Conservation (phyloP, 53 echinoderm and acorn worm genomes). For the Paracentrotus lividus region DNA sequence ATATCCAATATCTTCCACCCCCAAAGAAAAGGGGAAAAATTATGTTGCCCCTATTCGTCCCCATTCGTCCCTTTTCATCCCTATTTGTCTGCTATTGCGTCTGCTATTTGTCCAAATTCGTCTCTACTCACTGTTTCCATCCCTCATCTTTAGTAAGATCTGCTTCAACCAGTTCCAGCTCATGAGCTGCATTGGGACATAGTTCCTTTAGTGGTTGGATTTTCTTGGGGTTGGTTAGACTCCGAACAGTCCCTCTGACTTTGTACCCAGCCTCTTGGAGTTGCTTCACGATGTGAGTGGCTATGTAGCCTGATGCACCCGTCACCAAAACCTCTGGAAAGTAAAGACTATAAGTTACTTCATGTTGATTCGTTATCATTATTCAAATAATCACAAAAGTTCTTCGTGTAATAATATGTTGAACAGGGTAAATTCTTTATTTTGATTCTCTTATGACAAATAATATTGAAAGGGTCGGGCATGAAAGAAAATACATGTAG, state of each 20-base stretch:
- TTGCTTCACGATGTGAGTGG: constrained; percentile 77
- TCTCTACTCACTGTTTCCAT: constrained; percentile 74
- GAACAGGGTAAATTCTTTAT: too few relatives aligned
- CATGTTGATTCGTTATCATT: too few relatives aligned
- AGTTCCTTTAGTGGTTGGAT: constrained; percentile 68
- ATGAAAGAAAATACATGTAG: too few relatives aligned
- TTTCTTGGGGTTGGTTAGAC: constrained; percentile 76
- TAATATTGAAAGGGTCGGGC: too few relatives aligned
- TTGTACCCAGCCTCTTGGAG: constrained; percentile 75
- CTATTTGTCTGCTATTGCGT: background rate
- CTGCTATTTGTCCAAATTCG: too few relatives aligned
- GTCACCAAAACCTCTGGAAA: constrained; percentile 66
- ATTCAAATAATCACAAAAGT: too few relatives aligned
- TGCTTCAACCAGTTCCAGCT: constrained; percentile 81
- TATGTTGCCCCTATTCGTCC: background rate
- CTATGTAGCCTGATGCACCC: constrained; percentile 80
- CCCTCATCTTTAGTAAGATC: constrained; percentile 76
- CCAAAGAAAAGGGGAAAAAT: background rate
- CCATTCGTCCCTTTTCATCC: background rate
- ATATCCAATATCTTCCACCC: too few relatives aligned
- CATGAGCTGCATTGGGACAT: constrained; percentile 76
- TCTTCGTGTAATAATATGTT: too few relatives aligned
- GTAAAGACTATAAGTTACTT: background rate
- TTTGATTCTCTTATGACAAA: too few relatives aligned
- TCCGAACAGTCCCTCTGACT: constrained; percentile 82